These are phyloP conservation scores for Prunella strophiata DNA, from an alignment of 2,797 vertebrate genomes.

Conservation along the genomic window DNA sequence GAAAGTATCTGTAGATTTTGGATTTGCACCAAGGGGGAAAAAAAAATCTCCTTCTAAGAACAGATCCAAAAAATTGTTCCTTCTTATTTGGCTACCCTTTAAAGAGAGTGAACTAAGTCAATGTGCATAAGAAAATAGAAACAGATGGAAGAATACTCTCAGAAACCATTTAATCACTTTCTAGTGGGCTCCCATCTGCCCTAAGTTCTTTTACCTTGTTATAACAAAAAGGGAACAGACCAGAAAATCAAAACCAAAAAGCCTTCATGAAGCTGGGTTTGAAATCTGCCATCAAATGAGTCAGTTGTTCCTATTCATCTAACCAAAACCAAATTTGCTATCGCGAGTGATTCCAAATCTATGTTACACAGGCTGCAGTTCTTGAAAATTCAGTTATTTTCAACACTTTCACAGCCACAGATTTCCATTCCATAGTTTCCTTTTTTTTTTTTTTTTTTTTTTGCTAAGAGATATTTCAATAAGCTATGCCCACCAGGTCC, in stretches of 20 bases:
- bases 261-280: not conserved
- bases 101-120: not conserved
- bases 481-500: not conserved
- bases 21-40: not conserved
- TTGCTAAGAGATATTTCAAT: not conserved
- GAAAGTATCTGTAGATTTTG: not conserved
- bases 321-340: not conserved
- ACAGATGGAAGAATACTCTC: slow-evolving; percentile 21
- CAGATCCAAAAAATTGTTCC: not conserved
- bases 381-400: not conserved
- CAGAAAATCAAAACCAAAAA: slow-evolving; percentile 17
- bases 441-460: not conserved
- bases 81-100: slow-evolving; percentile 23
- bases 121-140: slow-evolving; percentile 30
- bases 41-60: not conserved
- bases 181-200: not conserved
- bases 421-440: not conserved
- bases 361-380: not conserved
- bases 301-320: not conserved
- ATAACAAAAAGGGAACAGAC: not conserved
- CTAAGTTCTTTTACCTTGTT: slow-evolving; percentile 13
- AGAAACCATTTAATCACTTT: slow-evolving; percentile 8
- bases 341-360: not conserved
- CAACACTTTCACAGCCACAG: not conserved
- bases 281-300: not conserved